Evolutionary conservation across 2,797 vertebrate genomes (phyloP).

Genomic region (Pantherophis alleghaniensis): DNA sequence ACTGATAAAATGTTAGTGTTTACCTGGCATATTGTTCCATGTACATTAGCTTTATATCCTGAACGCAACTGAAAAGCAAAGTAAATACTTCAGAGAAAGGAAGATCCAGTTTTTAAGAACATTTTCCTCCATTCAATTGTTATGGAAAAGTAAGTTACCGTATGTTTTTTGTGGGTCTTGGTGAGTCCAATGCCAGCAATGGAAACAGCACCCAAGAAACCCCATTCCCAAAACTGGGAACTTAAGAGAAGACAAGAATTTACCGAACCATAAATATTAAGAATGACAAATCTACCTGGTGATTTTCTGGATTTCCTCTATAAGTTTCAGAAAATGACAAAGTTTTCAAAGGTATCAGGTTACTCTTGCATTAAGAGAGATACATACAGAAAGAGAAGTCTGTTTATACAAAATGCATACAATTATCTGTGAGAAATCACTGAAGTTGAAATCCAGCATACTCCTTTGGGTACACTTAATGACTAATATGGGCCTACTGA

Average conservation of each 20-base stretch:
- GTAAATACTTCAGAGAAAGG: slow-evolving; percentile 45
- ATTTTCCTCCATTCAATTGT: background rate
- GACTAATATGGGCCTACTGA: background rate
- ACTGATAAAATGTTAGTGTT: slow-evolving; percentile 52
- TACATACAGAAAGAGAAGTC: slow-evolving; percentile 58
- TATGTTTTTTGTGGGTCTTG: slow-evolving; percentile 54
- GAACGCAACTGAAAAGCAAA: slow-evolving; percentile 60
- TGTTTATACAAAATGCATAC: slow-evolving; percentile 79
- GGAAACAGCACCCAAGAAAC: slow-evolving; percentile 58
- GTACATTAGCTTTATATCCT: slow-evolving; percentile 47
- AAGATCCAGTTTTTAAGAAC: slow-evolving; percentile 47
- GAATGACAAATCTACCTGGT: slow-evolving; percentile 53
- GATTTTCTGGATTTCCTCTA: slow-evolving; percentile 58
- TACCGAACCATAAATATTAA: slow-evolving; percentile 56
- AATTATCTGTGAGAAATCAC: slow-evolving; percentile 75
- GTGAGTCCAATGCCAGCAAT: slow-evolving; percentile 64
- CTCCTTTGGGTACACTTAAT: background rate
- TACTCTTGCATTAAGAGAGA: slow-evolving; percentile 62
- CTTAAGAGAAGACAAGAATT: slow-evolving; percentile 48
- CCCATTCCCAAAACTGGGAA: slow-evolving; percentile 50
- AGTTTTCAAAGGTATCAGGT: slow-evolving; percentile 67
- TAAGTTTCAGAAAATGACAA: slow-evolving; percentile 45
- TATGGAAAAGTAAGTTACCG: slow-evolving; percentile 46
- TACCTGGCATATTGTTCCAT: slow-evolving; percentile 46
- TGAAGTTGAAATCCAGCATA: slow-evolving; percentile 40